These are phyloP conservation scores for Cydia strobilella DNA, from an alignment of 1,140 invertebrate species.

Conservation along the genomic window DNA sequence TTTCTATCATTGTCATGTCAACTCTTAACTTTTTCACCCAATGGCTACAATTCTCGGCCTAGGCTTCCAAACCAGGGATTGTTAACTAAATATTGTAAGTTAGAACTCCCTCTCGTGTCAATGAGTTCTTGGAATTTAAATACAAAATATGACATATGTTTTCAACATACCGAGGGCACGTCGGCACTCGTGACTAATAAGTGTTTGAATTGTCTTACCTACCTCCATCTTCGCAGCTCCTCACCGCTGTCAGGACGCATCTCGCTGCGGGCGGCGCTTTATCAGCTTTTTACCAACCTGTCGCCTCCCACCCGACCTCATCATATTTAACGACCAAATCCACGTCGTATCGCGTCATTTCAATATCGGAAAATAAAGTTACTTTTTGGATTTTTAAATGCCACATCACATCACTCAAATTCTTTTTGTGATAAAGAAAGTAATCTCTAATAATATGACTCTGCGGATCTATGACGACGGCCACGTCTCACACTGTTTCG, in stretches of 20 bases:
- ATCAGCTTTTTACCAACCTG: conserved; percentile 32
- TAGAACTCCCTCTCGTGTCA: no score
- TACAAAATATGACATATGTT: no score
- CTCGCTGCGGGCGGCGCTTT: conserved; percentile 23
- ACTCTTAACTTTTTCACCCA: no score
- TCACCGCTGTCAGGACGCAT: conserved; percentile 21
- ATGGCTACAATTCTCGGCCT: no score
- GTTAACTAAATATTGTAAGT: no score
- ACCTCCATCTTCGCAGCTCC: background rate
- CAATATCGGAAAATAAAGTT: conserved; percentile 25
- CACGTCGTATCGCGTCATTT: conserved; percentile 19
- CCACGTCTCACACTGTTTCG: background rate
- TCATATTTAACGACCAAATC: conserved; percentile 26
- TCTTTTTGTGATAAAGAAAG: background rate
- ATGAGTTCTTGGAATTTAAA: no score
- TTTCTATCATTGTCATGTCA: no score
- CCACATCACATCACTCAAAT: background rate
- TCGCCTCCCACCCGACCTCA: conserved; percentile 26
- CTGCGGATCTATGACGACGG: background rate
- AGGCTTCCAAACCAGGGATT: no score
- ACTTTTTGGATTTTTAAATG: conserved; percentile 1
- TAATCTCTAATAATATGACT: background rate
- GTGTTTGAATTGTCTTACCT: no score
- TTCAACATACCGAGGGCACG: no score
- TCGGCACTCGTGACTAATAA: no score